Conservation (phyloP, 2,113 vertebrate genomes). For the Halcyon senegalensis region DNA sequence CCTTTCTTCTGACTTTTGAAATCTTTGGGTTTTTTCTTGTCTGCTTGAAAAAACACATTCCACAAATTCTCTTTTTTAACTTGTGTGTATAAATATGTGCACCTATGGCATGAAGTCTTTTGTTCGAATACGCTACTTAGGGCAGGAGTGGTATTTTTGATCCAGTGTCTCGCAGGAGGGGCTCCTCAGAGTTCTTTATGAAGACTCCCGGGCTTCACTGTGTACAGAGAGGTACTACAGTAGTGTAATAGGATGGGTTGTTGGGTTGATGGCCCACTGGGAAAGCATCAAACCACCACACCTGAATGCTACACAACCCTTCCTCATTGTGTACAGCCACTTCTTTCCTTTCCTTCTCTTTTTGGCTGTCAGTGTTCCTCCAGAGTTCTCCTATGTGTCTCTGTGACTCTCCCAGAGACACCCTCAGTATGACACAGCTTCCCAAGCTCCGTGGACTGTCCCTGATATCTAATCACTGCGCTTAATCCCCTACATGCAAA, state of each 20-base stretch:
- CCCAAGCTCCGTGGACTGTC: background rate
- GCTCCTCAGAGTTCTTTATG: background rate
- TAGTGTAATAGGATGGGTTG: accelerated
- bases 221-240: background rate
- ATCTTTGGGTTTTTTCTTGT: background rate
- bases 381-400: background rate
- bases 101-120: background rate
- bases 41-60: background rate
- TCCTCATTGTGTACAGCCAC: background rate
- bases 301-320: background rate
- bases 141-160: background rate
- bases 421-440: background rate
- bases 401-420: background rate
- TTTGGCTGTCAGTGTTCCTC: background rate
- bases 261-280: accelerated
- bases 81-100: background rate
- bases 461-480: background rate
- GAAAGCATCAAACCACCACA: background rate
- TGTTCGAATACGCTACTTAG: background rate
- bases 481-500: background rate
- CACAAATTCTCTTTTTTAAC: background rate
- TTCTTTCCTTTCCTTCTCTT: background rate
- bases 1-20: background rate
- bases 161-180: background rate
- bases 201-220: background rate